Percentiles rank a stretch among this genome's conserved stretches.
phyloP scores from a whole-genome alignment of 2,888 invertebrate genomes.

The Noctua janthe region DNA sequence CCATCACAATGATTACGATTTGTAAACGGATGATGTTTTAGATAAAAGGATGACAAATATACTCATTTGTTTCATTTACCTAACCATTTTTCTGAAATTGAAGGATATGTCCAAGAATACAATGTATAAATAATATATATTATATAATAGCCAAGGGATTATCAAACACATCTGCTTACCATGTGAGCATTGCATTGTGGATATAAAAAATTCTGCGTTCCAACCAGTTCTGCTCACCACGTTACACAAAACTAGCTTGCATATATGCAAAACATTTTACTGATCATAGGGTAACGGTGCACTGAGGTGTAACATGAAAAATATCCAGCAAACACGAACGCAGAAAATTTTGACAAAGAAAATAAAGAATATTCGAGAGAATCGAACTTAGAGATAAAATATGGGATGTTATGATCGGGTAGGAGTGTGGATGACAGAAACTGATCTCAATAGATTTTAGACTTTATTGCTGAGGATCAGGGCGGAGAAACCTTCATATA shows the following conservation, averaged over 20 bases:
- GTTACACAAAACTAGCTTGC: neutral
- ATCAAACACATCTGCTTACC: too few species aligned
- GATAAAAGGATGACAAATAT: neutral
- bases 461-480: constrained; percentile 60
- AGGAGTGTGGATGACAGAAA: constrained; percentile 63
- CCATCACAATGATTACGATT: neutral
- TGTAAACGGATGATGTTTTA: neutral
- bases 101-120: neutral
- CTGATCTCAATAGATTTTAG: constrained; percentile 60
- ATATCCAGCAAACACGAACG: constrained; percentile 38
- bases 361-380: constrained; percentile 52
- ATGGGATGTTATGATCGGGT: constrained; percentile 61
- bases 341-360: constrained; percentile 57
- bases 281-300: constrained; percentile 31
- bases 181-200: neutral
- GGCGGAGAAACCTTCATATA: constrained; percentile 18
- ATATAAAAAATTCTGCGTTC: neutral
- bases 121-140: neutral
- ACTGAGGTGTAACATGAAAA: constrained; percentile 51
- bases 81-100: neutral
- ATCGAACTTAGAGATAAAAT: constrained; percentile 60
- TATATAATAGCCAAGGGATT: too few species aligned
- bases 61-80: neutral
- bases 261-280: constrained; percentile 22
- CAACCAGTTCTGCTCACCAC: neutral